A percentile compares a stretch with the other conserved stretches of the same genome.
Evolutionary conservation across 2,888 invertebrate species (phyloP).

Genomic region (Siphlonurus alternatus): DNA sequence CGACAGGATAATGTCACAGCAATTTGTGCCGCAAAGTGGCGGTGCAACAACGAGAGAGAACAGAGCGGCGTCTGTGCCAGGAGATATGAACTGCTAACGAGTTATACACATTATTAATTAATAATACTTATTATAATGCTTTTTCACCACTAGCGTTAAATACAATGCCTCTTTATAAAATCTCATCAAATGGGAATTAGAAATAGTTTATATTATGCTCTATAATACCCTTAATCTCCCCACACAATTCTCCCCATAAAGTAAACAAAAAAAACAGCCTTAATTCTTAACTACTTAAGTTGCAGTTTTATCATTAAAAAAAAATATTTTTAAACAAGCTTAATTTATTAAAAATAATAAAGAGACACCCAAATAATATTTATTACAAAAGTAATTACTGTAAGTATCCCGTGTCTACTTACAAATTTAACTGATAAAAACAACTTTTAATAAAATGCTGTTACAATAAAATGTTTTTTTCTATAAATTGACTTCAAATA

Average conservation of each 20-base stretch:
- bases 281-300: background rate
- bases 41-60: background rate
- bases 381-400: no score
- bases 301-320: background rate
- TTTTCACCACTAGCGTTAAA: background rate
- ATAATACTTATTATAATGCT: background rate
- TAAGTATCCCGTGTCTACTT: no score
- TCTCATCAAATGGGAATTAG: background rate
- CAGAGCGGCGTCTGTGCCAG: background rate
- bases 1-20: slow-evolving; percentile 64
- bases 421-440: no score
- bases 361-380: no score
- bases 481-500: no score
- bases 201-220: background rate
- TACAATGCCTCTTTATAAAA: background rate
- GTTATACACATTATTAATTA: background rate
- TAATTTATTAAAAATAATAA: no score
- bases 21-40: background rate
- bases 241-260: background rate
- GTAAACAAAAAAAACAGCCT: no score
- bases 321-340: no score
- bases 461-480: no score
- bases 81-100: background rate
- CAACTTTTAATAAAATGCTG: no score
- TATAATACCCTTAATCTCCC: background rate